Conservation (phyloP, 2,797 vertebrate genomes). For the Lepus townsendii region DNA sequence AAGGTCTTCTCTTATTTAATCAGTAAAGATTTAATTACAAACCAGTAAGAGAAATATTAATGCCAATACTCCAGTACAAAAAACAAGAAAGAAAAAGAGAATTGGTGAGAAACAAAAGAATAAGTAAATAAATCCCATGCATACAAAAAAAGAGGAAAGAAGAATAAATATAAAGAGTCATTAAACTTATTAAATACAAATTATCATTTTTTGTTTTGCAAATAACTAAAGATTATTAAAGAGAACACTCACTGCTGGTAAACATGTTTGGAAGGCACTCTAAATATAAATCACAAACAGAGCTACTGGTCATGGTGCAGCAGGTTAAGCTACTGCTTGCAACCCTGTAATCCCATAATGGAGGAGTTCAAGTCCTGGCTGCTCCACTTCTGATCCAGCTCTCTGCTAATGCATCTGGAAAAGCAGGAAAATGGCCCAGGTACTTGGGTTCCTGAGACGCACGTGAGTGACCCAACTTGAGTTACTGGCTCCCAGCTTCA, state of each 20-base stretch:
- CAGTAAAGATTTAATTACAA: conserved; percentile 2
- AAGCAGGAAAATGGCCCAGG: too few species aligned
- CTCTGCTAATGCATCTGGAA: too few species aligned
- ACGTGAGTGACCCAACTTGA: too few species aligned
- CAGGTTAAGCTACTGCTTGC: too few species aligned
- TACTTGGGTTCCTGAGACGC: too few species aligned
- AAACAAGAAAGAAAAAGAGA: background rate
- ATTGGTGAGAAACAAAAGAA: background rate
- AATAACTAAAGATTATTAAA: conserved; percentile 40
- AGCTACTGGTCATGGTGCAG: too few species aligned
- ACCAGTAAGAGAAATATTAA: background rate
- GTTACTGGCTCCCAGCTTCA: too few species aligned
- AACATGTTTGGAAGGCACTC: background rate
- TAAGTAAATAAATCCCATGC: too few species aligned
- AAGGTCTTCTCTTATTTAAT: background rate
- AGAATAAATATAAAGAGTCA: background rate
- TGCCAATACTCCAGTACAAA: background rate
- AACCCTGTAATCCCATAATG: too few species aligned
- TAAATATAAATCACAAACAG: background rate
- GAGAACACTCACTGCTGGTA: background rate
- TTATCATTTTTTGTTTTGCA: background rate
- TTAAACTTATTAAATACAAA: conserved; percentile 29
- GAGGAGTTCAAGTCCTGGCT: too few species aligned
- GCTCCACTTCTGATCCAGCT: too few species aligned
- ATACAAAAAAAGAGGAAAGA: background rate